A percentile compares a stretch with the other conserved stretches of the same genome.
Conservation (phyloP, 2,888 invertebrate genomes). For the Labia minor region DNA sequence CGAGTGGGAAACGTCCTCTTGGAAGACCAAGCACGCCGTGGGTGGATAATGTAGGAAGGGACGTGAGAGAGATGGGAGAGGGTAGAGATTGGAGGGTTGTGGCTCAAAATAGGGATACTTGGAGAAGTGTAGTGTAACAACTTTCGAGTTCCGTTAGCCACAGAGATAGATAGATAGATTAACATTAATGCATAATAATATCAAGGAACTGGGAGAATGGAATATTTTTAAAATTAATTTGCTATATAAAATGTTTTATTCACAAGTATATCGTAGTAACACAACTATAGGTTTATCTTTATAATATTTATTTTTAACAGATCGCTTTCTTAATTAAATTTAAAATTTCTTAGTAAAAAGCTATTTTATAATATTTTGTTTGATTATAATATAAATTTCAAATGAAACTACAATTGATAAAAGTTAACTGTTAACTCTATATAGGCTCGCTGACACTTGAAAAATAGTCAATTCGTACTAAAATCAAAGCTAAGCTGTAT, state of each 20-base stretch:
- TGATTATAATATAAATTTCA: background rate
- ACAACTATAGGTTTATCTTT: background rate
- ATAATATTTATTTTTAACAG: background rate
- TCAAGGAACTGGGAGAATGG: too few relatives aligned
- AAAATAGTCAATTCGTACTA: background rate
- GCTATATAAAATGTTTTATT: conserved; percentile 5
- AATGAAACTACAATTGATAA: conserved; percentile 13
- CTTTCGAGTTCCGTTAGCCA: too few relatives aligned
- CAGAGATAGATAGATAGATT: too few relatives aligned
- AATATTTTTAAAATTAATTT: background rate
- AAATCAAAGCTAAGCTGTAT: background rate
- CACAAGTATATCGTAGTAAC: conserved; percentile 5
- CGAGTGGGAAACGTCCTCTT: too few relatives aligned
- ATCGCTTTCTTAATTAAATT: background rate
- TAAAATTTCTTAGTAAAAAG: conserved; percentile 5
- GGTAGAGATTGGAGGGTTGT: too few relatives aligned
- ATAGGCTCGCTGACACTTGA: background rate
- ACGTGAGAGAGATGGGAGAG: too few relatives aligned
- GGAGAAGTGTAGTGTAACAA: too few relatives aligned
- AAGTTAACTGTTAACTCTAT: background rate
- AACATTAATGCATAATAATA: too few relatives aligned
- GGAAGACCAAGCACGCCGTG: too few relatives aligned
- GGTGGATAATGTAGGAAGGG: too few relatives aligned
- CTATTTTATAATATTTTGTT: background rate
- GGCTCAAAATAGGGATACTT: too few relatives aligned